phyloP scores from a whole-genome alignment of 2,797 vertebrate genomes.

The Tolypeutes matacus region DNA sequence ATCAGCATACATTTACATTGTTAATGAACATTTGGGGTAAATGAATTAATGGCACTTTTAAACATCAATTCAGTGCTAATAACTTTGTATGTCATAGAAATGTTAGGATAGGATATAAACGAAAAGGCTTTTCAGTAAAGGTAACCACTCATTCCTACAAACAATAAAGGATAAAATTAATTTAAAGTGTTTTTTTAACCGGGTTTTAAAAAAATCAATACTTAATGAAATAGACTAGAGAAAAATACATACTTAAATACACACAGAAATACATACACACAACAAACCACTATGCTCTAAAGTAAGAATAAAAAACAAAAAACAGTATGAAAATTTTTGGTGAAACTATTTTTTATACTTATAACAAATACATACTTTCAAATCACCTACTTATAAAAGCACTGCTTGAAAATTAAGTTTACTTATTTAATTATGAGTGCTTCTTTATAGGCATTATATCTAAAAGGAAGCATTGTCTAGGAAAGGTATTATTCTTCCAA shows the following conservation, averaged over 20 bases:
- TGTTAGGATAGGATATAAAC: constrained; percentile 89
- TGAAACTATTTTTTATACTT: constrained; percentile 56
- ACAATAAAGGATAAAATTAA: constrained; percentile 88
- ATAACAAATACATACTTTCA: constrained; percentile 57
- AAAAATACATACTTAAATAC: constrained; percentile 66
- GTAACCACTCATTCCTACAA: constrained; percentile 87
- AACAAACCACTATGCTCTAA: neutral
- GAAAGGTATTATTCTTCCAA: constrained; percentile 24
- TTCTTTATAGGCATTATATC: constrained; percentile 1
- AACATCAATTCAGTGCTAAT: constrained; percentile 94
- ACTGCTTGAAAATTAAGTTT: neutral
- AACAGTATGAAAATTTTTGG: constrained; percentile 1
- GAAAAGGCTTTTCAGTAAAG: constrained; percentile 88
- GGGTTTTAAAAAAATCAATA: constrained; percentile 67
- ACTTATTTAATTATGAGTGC: constrained; percentile 19
- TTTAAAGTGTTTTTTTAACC: constrained; percentile 82
- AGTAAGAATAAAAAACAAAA: constrained; percentile 55
- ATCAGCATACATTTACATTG: constrained; percentile 98
- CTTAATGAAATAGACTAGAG: constrained; percentile 78
- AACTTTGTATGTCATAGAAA: constrained; percentile 90
- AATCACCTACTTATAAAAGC: constrained; percentile 22
- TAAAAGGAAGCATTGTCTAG: constrained; percentile 10
- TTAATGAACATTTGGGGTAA: constrained; percentile 97
- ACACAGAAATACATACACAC: neutral
- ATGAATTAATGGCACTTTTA: constrained; percentile 94